phyloP scores from a whole-genome alignment of 2,113 vertebrate species.

The Ctenodactylus gundi region DNA sequence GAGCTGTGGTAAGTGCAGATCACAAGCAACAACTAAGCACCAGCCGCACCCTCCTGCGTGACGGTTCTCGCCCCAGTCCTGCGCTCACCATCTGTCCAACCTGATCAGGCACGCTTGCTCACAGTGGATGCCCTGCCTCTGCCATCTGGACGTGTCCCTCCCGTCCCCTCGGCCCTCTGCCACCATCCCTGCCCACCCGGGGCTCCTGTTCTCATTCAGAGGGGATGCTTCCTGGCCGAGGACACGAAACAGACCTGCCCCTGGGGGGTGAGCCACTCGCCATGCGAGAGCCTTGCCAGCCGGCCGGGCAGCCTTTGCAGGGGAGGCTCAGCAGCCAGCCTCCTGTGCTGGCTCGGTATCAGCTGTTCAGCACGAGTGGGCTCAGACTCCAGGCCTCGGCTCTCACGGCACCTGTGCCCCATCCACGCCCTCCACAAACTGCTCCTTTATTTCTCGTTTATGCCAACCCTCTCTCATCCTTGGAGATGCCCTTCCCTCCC shows the following conservation, averaged over 20 bases:
- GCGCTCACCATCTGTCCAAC: not conserved
- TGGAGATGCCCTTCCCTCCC: not conserved
- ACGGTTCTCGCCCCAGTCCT: not conserved
- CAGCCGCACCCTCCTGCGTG: not conserved
- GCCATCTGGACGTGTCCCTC: not conserved
- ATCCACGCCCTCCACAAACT: not conserved
- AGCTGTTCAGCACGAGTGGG: not conserved
- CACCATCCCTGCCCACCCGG: not conserved
- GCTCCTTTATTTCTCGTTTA: not conserved
- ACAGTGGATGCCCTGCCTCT: not conserved
- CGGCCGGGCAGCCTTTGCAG: not conserved
- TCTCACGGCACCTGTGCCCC: too few species aligned
- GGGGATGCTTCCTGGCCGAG: not conserved
- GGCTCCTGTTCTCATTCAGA: not conserved
- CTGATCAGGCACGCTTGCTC: not conserved
- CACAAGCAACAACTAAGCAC: not conserved
- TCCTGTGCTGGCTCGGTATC: not conserved
- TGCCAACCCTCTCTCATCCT: not conserved
- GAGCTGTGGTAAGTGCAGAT: not conserved
- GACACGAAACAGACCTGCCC: not conserved
- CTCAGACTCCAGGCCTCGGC: not conserved
- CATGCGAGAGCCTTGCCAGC: not conserved
- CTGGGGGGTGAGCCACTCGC: not conserved
- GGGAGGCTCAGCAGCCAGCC: not conserved
- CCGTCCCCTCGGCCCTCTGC: not conserved